Base-by-base conservation (phyloP, 2,888 invertebrate genomes). In the Pycnomerus fuliginosus region DNA sequence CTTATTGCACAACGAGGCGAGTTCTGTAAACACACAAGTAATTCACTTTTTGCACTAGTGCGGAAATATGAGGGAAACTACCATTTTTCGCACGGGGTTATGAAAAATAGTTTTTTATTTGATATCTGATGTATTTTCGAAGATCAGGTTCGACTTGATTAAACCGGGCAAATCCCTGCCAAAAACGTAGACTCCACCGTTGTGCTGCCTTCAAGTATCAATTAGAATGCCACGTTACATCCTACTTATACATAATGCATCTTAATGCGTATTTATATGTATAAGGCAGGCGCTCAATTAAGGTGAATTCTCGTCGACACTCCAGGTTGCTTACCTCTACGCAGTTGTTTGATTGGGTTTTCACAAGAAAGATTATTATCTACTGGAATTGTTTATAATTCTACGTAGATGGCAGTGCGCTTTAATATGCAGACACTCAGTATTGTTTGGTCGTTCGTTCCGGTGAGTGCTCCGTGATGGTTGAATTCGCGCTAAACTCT, bases 311-410 rank as follows among this genome's bases (percentile, higher is more conserved):
- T 11, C 38, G 5, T 11, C 24, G 16, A 40, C 25, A 11, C 16
- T 24, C 15, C 25, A 15, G 29, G 24, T 37, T 46, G 13, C 31
- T 30, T 17, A 31, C 42, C 34, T 48, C 35, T 52, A 48, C 49
- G 50, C 49, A 25, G 34, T 53, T 61, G 63, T 48, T 29, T 55
- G 58, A 64, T 61, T 65, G 60, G 50, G 53, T 52, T 62, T 66
- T 61, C 56, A 56, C 56, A 10, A 55, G 62, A 65, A 67, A 63
- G 68, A 65, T 67, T n/a, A 56, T 53, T 59, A 68, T 68, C 68
- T 60, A 54, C 53, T 55, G 60, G 63, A 64, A 65, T 61, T 64
- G 62, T 65, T 65, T 47, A 47, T 47, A 42, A 63, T 68, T 68
- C 68, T 56, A 52, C 51, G 61, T 61, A 62, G 62, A 61, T 61